Evolutionary conservation across 2,888 invertebrate species (phyloP), one percentile per base, ranked within the genome.

Genomic region (Pseudococcus longispinus): DNA sequence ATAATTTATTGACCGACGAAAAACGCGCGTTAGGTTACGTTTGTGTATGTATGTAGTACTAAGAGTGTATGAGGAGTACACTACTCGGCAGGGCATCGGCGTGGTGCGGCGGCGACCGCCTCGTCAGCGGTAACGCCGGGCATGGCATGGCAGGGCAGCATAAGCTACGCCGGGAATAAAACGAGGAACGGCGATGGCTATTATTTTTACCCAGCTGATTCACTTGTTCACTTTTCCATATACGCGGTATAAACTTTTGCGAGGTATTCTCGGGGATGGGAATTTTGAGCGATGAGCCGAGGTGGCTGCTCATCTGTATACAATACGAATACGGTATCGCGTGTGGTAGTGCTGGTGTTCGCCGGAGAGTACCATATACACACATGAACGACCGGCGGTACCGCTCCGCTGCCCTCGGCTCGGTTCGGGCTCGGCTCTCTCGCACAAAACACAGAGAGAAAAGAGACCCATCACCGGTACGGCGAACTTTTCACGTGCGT

Each of bases 161-260:
- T 20, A 70, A 70, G 29, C 70, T 70, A 29, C 29, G 18, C 26
- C 32, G 77, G n/a, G 77, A 20, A 42, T 80, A 42, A 80, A 80
- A 80, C 77, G 77, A n/a, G n/a, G n/a, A 80, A 80, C 42, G 37
- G 42, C 37, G 42, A 80, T 42, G 77, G 77, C 42, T 80, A 80
- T 80, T 80, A 80, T 80, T 80, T 80, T 80, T 80, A 80, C 42
- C 42, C 37, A 80, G 42, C 77, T 80, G 77, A 80, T 80, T 80
- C 77, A 42, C 42, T 80, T 42, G 77, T 80, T 80, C 77, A 29
- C 77, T 70, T 70, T 70, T 70, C 70, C 70, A 70, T 70, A 29
- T 70, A 55, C 46, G 2, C 13, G 15, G 46, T 15, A 4, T 37
- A 60, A 60, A 60, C 60, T 60, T 60, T 60, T 13, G 23, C 60